Percentiles rank a stretch among this genome's conserved stretches.
Conservation (phyloP, 2,888 invertebrate species). For the Acanthosepion esculentum region DNA sequence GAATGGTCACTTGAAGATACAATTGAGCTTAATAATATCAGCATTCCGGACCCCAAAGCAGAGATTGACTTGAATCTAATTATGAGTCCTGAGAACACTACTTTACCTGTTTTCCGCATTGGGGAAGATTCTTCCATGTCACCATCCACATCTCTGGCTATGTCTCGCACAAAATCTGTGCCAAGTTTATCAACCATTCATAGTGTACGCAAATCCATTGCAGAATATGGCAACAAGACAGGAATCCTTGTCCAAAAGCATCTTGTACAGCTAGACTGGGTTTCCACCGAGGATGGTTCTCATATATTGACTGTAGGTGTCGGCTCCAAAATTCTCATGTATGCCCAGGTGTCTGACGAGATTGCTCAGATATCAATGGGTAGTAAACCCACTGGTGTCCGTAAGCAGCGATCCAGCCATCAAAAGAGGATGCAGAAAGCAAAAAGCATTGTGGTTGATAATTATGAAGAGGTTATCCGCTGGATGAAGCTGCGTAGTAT, state of each 20-base stretch:
- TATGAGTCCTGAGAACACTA: slow-evolving; percentile 53
- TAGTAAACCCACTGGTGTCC: slow-evolving; percentile 53
- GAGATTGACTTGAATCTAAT: slow-evolving; percentile 70
- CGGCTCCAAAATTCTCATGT: slow-evolving; percentile 85
- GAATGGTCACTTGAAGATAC: slow-evolving; percentile 95
- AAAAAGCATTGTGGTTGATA: slow-evolving; percentile 90
- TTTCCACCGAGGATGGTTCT: slow-evolving; percentile 98
- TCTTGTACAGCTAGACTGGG: slow-evolving; percentile 97
- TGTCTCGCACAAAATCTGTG: slow-evolving; percentile 66
- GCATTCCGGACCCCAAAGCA: slow-evolving; percentile 78
- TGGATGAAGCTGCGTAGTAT: slow-evolving; percentile 97
- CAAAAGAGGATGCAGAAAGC: slow-evolving; percentile 85
- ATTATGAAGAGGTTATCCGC: slow-evolving; percentile 91
- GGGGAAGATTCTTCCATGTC: slow-evolving; percentile 55
- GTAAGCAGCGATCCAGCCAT: background rate
- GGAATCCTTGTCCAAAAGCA: slow-evolving; percentile 70
- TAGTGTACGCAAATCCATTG: slow-evolving; percentile 55
- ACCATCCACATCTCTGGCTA: slow-evolving; percentile 58
- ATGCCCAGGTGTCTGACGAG: slow-evolving; percentile 91
- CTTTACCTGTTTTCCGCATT: slow-evolving; percentile 36
- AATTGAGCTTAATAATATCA: slow-evolving; percentile 93
- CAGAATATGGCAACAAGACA: slow-evolving; percentile 56
- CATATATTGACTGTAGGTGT: slow-evolving; percentile 97
- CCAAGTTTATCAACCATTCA: slow-evolving; percentile 72
- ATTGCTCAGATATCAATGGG: slow-evolving; percentile 86